Base-by-base conservation (phyloP, 2,113 vertebrate genomes). In the Nycticebus coucang region DNA sequence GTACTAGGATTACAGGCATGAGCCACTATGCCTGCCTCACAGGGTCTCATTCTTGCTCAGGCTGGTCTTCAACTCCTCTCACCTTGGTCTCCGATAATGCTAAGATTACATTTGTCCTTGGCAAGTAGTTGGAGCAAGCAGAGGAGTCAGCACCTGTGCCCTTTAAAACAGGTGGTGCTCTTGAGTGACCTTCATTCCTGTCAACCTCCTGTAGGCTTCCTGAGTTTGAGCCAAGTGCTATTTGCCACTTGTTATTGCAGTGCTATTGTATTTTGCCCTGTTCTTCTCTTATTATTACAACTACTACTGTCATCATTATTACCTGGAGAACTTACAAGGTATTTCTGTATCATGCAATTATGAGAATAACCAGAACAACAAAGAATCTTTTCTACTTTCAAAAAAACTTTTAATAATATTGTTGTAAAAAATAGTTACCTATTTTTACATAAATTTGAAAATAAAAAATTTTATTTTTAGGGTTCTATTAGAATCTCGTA, bases 401-500 rank as follows among this genome's bases (percentile, higher is more conserved):
- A 35, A 94, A 85, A 53, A 75, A 22, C 26, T 74, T 85, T 69
- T 82, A 50, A 55, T 81, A 37, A 62, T 66, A n/a, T 91, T 77
- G 12, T 75, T 97, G 88, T 41, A 19, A 92, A 89, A 93, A 92
- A 80, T 68, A 59, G 6, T 92, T 90, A 69, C 33, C 77, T 55
- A 59, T 82, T 91, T 89, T 92, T 83, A 69, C 59, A 62, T 80
- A 86, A 75, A 87, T 22, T 84, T 97, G 57, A 87, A 95, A 86
- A 87, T 71, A 84, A 88, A 93, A 80, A 95, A 96, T 62, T 97
- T 97, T 96, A 92, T 98, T 97, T 98, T 98, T 97, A 99, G 99
- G 98, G 99, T 99, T 53, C 98, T 99, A 95, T 97, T 99, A 98
- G 99, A 99, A 98, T 99, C 99, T 66, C 99, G 99, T 35, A 99